Conservation (phyloP, 1,140 invertebrate species). For the Nixonia krombeini region DNA sequence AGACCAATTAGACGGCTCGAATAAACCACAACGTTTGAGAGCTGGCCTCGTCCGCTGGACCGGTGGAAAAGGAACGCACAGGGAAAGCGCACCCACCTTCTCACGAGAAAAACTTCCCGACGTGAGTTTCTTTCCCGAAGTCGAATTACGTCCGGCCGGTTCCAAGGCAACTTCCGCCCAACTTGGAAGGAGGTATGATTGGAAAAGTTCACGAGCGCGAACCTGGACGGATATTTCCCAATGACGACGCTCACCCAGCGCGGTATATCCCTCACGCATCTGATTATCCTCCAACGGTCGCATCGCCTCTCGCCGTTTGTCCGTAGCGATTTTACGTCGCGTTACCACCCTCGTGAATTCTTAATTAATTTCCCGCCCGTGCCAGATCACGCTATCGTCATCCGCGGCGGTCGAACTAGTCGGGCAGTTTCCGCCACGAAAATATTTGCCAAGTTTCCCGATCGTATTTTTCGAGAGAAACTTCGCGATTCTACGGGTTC, state of each 20-base stretch:
- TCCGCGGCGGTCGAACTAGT: no score
- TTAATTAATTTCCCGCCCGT: no score
- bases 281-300: slow-evolving; percentile 29
- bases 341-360: no score
- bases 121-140: slow-evolving; percentile 45
- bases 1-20: slow-evolving; percentile 34
- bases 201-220: slow-evolving; percentile 56
- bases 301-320: neutral
- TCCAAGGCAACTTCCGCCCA: slow-evolving; percentile 14
- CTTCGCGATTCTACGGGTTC: no score
- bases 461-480: no score
- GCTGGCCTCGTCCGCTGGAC: slow-evolving; percentile 2
- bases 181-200: slow-evolving; percentile 55
- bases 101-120: slow-evolving; percentile 34
- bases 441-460: slow-evolving; percentile 5
- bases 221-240: slow-evolving; percentile 34
- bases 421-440: no score
- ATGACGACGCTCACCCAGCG: slow-evolving; percentile 21
- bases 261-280: slow-evolving; percentile 30
- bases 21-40: slow-evolving; percentile 27
- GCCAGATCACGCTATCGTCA: no score
- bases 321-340: no score
- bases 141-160: slow-evolving; percentile 59
- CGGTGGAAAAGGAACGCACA: slow-evolving; percentile 23
- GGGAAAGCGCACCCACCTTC: slow-evolving; percentile 17